Evolutionary conservation across 2,888 invertebrate genomes (phyloP), one percentile per base, ranked within the genome.

Genomic region (Pelosia muscerda): DNA sequence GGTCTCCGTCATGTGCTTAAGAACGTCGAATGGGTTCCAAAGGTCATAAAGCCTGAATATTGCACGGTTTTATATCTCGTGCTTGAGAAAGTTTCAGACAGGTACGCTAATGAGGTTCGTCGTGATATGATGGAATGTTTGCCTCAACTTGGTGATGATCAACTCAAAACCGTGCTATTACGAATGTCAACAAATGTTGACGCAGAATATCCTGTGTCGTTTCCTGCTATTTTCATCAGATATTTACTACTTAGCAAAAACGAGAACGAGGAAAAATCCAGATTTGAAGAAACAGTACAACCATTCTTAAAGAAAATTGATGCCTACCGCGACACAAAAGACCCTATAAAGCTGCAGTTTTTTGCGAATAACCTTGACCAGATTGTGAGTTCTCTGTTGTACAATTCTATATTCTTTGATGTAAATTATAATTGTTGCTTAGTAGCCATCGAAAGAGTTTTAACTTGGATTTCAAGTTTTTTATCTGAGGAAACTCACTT

Each of bases 401-500:
- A 85, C 34, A 88, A 83, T 19, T 74, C 79, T 54, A 88, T 81
- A 8, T 90, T 88, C 74, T 79, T 90, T 4, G 78, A 86, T 23
- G 42, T 65, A 0, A 74, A 84, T 23, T 89, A 86, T 38, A 81
- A 83, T 2, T 79, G 83, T 4, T 85, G 85, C 71, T 69, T 89
- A 31, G 83, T 84, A 9, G 82, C 89, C 2, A 83, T 90, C 57
- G 84, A 89, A 65, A 80, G 70, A 49, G 71, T 90, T 23, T 69
- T 83, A 2, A 68, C 65, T 38, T 86, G 87, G 76, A 74, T 86
- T 76, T 81, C 83, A 9, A 81, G 68, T 10, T 66, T 86, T 25
- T 71, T 91, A 61, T 86, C 88, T 0, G 77, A 86, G 38, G 87
- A 90, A 49, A 66, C 80, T 65, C 71, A 88, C 69, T 89, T 91